These are phyloP conservation scores for Garrulus glandarius DNA, from an alignment of 2,797 vertebrate species.

Conservation along the genomic window DNA sequence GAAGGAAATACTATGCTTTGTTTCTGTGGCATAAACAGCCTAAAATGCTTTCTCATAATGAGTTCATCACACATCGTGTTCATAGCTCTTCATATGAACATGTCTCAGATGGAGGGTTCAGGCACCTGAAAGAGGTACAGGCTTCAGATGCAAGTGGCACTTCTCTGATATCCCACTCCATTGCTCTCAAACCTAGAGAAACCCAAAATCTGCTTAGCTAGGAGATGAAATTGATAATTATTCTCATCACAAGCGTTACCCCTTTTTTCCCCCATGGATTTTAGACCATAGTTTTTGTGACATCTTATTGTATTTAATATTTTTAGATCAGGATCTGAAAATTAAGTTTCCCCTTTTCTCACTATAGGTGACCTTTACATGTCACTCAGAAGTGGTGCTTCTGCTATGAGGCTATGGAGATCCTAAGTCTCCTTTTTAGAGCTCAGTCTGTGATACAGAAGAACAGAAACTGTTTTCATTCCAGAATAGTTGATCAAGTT, in stretches of 20 bases:
- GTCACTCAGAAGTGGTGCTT: background rate
- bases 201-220: background rate
- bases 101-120: background rate
- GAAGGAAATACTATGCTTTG: background rate
- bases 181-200: background rate
- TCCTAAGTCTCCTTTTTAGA: background rate
- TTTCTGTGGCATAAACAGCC: background rate
- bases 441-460: background rate
- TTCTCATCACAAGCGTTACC: background rate
- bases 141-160: background rate
- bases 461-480: background rate
- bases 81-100: background rate
- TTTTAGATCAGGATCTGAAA: background rate
- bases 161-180: background rate
- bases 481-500: background rate
- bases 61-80: background rate
- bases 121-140: background rate
- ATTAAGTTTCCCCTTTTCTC: background rate
- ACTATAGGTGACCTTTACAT: background rate
- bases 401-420: background rate
- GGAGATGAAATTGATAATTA: background rate
- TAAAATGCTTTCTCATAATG: background rate
- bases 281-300: background rate
- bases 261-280: background rate
- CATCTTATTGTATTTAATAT: background rate